Conservation (phyloP, 30 jellyfish, hydroid and myxozoan genomes). For the Mastigias papua region DNA sequence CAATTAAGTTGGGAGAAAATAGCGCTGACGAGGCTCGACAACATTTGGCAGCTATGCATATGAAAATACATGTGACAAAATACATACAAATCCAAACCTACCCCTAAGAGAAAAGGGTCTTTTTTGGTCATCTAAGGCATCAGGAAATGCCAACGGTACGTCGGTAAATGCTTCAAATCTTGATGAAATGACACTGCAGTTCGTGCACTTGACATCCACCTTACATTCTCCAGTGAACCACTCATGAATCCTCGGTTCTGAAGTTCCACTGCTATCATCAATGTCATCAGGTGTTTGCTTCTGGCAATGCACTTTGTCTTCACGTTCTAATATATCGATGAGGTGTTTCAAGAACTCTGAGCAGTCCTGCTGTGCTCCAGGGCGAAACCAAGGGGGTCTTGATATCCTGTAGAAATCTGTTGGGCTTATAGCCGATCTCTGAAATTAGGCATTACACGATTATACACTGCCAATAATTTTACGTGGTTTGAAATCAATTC, state of each 20-base stretch:
- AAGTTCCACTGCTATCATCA: neutral
- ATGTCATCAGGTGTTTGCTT: neutral
- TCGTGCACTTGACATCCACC: constrained; percentile 74
- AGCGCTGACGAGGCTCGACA: too few relatives aligned
- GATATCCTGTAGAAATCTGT: constrained; percentile 67
- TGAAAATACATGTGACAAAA: neutral
- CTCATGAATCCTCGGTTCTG: constrained; percentile 7
- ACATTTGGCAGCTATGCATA: neutral
- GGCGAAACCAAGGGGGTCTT: constrained; percentile 93
- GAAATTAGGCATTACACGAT: neutral
- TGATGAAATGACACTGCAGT: constrained; percentile 73
- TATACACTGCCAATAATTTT: too few relatives aligned
- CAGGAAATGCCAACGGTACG: constrained; percentile 86
- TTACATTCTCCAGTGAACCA: constrained; percentile 82
- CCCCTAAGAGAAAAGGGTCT: constrained; percentile 53
- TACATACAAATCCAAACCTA: neutral
- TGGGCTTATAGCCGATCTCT: constrained; percentile 93
- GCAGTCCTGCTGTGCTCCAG: constrained; percentile 97
- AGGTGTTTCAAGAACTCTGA: constrained; percentile 91
- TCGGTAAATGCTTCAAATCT: constrained; percentile 86
- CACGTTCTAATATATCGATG: constrained; percentile 79
- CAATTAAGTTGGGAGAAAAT: too few relatives aligned
- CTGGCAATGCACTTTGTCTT: constrained; percentile 38
- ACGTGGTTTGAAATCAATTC: too few relatives aligned
- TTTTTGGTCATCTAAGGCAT: constrained; percentile 16